These are phyloP conservation scores for Nycticebus coucang DNA, from an alignment of 2,113 vertebrate genomes.

Conservation along the genomic window DNA sequence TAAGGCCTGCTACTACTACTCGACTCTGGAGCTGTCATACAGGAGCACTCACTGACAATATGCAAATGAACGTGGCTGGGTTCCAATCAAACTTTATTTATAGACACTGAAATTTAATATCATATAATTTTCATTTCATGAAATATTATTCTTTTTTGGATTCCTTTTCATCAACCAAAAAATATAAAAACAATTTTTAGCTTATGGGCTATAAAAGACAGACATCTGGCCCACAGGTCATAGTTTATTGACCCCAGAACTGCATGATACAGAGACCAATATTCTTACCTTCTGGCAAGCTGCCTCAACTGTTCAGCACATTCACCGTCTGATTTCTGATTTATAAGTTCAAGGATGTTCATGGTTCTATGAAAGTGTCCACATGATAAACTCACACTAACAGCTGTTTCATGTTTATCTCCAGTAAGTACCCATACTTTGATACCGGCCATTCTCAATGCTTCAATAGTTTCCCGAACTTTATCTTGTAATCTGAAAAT, in stretches of 20 bases:
- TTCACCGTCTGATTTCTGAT: constrained; percentile 93
- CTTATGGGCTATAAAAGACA: background rate
- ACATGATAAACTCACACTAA: constrained; percentile 97
- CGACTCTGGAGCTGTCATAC: no score
- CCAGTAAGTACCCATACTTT: constrained; percentile 99
- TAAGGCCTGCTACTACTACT: background rate
- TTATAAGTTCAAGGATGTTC: constrained; percentile 96
- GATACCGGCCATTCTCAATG: constrained; percentile 95
- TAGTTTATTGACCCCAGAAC: background rate
- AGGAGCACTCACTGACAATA: background rate
- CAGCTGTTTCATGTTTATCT: constrained; percentile 97
- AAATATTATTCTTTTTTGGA: constrained; percentile 25
- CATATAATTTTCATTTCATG: background rate
- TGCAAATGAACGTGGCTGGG: background rate
- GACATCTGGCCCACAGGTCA: no score
- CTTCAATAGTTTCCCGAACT: constrained; percentile 97
- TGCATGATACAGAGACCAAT: background rate
- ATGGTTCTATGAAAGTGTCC: constrained; percentile 97
- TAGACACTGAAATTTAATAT: background rate
- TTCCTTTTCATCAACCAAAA: constrained; percentile 13
- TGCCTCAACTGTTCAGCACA: constrained; percentile 94
- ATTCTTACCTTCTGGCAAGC: constrained; percentile 91
- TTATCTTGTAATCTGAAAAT: constrained; percentile 94
- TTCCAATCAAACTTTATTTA: background rate
- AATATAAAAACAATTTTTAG: constrained; percentile 1